Base-by-base conservation (phyloP, 2,113 vertebrate species). In the Silurus glanis region DNA sequence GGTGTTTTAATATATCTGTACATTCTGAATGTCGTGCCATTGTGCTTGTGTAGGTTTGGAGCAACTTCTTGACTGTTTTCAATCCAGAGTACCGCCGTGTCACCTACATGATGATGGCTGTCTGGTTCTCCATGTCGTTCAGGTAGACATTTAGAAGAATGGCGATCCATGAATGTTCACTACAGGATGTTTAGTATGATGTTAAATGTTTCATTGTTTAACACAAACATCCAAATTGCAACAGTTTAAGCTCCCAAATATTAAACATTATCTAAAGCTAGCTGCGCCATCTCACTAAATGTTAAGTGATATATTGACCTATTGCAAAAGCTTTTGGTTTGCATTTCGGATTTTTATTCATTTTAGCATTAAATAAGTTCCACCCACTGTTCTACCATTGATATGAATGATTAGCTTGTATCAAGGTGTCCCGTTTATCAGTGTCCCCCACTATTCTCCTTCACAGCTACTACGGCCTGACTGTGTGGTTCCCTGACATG, bases 121-220 rank as follows among this genome's bases (percentile, higher is more conserved):
- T 99, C 19, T 99, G 98, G 98, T 99, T 99, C 94, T 98, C 97
- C 84, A 99, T 99, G 97, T 97, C 97, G 28, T 99, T 99, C 95
- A 99, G 98, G 98, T 99, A 88, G 89, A 90, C n/a, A n/a, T 37
- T 59, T 19, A 28, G 19, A 53, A 55, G 51, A 78, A 51, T 17
- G 25, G 9, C 4, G 13, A 76, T 53, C 49, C 49, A 47, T 53
- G 17, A 61, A 23, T 25, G 14, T 47, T 37, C 37, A 12, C 51
- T 19, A 56, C 0, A 61, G 14, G 8, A 47, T 62, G 37, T 49
- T 71, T 71, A 61, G 10, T 56, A 6, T 83, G 8, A 47, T 62
- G 37, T 49, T 71, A 45, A 61, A 21, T 56, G 3, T 83, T 67
- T 47, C 28, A 55, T 5, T 66, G 47, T 78, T 78, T n/a, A 17